phyloP scores from a whole-genome alignment of 2,797 vertebrate species.

The Intellagama lesueurii region DNA sequence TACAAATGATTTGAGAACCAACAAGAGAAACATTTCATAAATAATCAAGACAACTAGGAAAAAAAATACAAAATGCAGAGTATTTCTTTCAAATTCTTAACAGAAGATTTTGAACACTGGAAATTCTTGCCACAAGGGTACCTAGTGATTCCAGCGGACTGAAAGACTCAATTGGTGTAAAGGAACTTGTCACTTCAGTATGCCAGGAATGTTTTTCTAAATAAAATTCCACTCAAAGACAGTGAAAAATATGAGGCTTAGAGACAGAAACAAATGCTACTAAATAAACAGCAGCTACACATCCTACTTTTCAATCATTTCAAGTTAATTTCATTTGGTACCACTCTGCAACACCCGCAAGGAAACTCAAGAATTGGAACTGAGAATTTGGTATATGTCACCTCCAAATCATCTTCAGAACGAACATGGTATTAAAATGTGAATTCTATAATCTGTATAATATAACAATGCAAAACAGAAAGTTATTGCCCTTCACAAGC shows the following conservation, averaged over 20 bases:
- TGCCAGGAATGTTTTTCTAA: neutral
- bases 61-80: neutral
- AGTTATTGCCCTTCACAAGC: no score
- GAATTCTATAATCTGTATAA: no score
- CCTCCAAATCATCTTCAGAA: neutral
- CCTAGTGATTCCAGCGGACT: neutral
- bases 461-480: no score
- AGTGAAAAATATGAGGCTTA: neutral
- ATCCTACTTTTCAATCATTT: neutral
- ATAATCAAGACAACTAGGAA: neutral
- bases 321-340: neutral
- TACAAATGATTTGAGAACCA: neutral
- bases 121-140: neutral
- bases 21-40: neutral
- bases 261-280: neutral
- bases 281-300: neutral
- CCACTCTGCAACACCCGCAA: neutral
- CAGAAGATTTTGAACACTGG: neutral
- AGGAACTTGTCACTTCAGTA: neutral
- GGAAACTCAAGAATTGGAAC: neutral
- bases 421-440: neutral
- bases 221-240: neutral
- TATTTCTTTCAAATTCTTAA: no score
- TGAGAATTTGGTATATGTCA: neutral
- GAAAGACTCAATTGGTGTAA: conserved; percentile 3